A percentile compares a stretch with the other conserved stretches of the same genome.
These are phyloP conservation scores for Cricetomys ansorgei DNA, from an alignment of 2,113 vertebrate species.

Conservation along the genomic window DNA sequence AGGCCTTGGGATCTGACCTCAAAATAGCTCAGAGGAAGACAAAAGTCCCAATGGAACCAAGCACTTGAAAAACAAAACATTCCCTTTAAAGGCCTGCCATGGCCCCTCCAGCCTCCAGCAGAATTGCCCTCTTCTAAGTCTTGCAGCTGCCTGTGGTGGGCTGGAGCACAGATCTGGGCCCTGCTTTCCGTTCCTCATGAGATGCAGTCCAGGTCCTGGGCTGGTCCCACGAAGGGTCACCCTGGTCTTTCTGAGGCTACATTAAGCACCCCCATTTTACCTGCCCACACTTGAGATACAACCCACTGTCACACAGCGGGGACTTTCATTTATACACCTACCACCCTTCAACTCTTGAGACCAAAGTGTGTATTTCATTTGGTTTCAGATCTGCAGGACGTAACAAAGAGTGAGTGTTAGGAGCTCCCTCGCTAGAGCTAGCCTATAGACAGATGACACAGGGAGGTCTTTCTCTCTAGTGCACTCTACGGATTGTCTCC, in stretches of 20 bases:
- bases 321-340: neutral
- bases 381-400: neutral
- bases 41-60: neutral
- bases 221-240: neutral
- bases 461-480: neutral
- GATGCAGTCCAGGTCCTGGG: neutral
- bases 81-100: neutral
- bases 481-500: neutral
- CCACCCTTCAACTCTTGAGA: neutral
- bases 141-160: neutral
- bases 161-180: neutral
- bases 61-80: no score
- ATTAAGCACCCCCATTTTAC: neutral
- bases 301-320: neutral
- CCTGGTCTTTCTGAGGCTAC: neutral
- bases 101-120: neutral
- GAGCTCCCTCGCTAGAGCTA: neutral
- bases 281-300: neutral
- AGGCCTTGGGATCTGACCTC: neutral
- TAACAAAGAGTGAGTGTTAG: neutral
- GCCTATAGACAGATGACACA: no score
- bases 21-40: neutral
- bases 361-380: neutral
- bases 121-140: neutral
- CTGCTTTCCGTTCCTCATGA: neutral